These are phyloP conservation scores for Dipodomys spectabilis DNA, from an alignment of 2,113 vertebrate genomes.

Conservation along the genomic window DNA sequence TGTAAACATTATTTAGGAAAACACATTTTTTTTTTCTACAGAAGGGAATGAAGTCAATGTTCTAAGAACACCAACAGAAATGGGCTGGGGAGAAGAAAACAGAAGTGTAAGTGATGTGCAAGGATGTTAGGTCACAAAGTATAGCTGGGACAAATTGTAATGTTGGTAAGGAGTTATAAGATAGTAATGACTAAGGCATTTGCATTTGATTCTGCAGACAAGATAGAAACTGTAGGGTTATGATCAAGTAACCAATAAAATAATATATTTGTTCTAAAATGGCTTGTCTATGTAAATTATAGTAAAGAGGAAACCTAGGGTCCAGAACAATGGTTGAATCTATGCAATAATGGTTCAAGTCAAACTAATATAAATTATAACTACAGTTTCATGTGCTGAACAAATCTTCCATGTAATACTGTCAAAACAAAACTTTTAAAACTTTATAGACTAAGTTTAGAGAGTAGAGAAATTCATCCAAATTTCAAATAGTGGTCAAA, in stretches of 20 bases:
- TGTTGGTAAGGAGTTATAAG: background rate
- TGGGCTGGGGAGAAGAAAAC: background rate
- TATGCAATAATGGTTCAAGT: background rate
- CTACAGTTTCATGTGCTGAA: background rate
- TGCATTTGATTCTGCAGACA: background rate
- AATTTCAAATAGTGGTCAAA: conserved; percentile 41
- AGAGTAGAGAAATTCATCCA: background rate
- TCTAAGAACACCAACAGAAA: background rate
- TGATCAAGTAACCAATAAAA: background rate
- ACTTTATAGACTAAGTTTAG: conserved; percentile 28
- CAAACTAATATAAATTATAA: background rate
- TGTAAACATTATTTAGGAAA: background rate
- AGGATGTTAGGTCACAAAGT: background rate
- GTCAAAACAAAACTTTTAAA: conserved; percentile 49
- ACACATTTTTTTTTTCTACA: background rate
- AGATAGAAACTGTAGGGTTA: background rate
- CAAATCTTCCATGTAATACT: background rate
- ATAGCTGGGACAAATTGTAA: background rate
- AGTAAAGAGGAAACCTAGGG: background rate
- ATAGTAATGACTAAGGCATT: background rate
- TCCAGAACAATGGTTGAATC: background rate
- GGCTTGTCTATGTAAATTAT: background rate
- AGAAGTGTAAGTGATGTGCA: background rate
- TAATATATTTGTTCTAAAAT: background rate
- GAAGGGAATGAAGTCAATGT: background rate